Evolutionary conservation across 2,888 invertebrate species (phyloP).

Genomic region (Corbicula japonica): DNA sequence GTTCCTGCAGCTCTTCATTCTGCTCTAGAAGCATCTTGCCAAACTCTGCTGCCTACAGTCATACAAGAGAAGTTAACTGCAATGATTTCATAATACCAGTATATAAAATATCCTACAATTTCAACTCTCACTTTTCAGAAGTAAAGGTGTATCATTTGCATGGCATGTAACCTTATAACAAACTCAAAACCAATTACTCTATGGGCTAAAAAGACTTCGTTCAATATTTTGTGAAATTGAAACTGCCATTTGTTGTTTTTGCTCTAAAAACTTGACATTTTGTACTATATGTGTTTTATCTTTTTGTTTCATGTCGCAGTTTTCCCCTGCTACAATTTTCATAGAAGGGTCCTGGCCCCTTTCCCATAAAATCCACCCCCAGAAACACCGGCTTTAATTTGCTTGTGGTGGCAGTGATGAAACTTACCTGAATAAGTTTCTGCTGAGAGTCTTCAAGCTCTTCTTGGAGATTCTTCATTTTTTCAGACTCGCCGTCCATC

Average conservation of each 20-base stretch:
- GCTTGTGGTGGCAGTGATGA: background rate
- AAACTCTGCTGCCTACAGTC: conserved; percentile 50
- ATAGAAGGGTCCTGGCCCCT: too few relatives aligned
- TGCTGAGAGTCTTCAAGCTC: conserved; percentile 6
- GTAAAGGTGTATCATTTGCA: background rate
- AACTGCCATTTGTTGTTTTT: background rate
- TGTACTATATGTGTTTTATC: background rate
- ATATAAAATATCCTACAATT: background rate
- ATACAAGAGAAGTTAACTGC: background rate
- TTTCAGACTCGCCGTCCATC: background rate
- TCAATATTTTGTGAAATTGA: background rate
- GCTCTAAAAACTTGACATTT: background rate
- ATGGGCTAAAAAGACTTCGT: background rate
- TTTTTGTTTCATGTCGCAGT: too few relatives aligned
- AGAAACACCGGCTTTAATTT: background rate
- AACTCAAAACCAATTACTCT: background rate
- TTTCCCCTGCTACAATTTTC: too few relatives aligned
- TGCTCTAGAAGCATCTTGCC: conserved; percentile 58
- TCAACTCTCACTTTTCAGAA: background rate
- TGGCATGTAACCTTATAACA: background rate
- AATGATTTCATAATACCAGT: background rate
- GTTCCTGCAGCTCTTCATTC: conserved; percentile 44
- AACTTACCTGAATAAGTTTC: conserved; percentile 6
- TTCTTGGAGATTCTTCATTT: conserved; percentile 2
- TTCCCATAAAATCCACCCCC: background rate